A percentile compares a stretch with the other conserved stretches of the same genome.
phyloP scores from a whole-genome alignment of 2,113 vertebrate genomes.

The Stomatorhinus ivindoensis region DNA sequence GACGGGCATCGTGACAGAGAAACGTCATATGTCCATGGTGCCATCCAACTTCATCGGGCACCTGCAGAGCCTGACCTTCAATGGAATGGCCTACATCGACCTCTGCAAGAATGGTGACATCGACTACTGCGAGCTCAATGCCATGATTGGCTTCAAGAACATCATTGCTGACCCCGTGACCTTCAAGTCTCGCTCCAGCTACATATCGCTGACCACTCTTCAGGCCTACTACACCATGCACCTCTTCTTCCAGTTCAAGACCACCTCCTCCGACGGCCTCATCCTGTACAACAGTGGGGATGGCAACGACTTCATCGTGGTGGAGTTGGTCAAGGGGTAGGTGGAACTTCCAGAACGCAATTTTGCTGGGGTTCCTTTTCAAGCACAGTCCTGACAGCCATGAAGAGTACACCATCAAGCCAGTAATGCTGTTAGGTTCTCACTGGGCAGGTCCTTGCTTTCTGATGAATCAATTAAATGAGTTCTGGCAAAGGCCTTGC shows the following conservation, averaged over 20 bases:
- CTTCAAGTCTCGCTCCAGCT: constrained; percentile 96
- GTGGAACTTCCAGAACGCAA: constrained; percentile 30
- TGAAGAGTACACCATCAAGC: not conserved
- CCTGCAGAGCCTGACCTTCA: constrained; percentile 92
- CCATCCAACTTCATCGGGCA: constrained; percentile 98
- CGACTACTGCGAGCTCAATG: constrained; percentile 95
- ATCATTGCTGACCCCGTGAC: constrained; percentile 97
- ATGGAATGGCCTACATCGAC: constrained; percentile 97
- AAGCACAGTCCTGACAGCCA: not conserved
- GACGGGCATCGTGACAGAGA: constrained; percentile 95
- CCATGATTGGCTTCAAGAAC: constrained; percentile 94
- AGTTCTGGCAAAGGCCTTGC: not conserved
- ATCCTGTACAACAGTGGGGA: constrained; percentile 97
- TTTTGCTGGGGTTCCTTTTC: not conserved
- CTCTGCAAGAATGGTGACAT: constrained; percentile 98
- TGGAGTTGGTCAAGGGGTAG: constrained; percentile 97
- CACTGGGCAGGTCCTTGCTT: not conserved
- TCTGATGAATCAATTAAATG: not conserved
- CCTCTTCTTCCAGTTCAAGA: constrained; percentile 99
- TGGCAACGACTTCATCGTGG: constrained; percentile 96
- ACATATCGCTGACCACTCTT: constrained; percentile 82
- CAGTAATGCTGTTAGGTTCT: not conserved
- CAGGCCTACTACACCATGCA: constrained; percentile 99
- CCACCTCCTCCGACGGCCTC: constrained; percentile 90
- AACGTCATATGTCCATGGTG: constrained; percentile 80